These are phyloP conservation scores for Diadema setosum DNA, from an alignment of 35 echinoderm and acorn worm species.

Conservation along the genomic window DNA sequence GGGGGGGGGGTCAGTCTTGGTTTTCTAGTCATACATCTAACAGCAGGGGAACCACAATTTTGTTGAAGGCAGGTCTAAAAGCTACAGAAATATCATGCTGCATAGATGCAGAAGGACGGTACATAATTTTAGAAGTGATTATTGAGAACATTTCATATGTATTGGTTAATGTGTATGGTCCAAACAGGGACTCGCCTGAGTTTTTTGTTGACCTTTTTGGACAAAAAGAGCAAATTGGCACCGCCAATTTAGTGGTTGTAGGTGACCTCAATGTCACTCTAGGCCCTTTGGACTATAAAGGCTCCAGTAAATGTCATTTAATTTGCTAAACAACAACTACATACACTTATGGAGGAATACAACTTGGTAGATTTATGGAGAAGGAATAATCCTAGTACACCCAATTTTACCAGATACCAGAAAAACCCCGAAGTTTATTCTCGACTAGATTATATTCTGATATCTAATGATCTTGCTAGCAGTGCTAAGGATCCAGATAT, in stretches of 20 bases:
- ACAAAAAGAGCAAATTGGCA: not conserved
- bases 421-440: no score
- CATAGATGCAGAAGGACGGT: not conserved
- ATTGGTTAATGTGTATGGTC: not conserved
- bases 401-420: no score
- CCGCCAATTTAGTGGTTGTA: not conserved
- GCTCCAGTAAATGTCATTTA: not conserved
- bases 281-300: not conserved
- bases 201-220: conserved; percentile 4
- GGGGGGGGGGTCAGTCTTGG: not conserved
- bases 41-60: not conserved
- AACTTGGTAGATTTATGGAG: no score
- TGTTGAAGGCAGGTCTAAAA: not conserved
- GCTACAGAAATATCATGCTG: not conserved
- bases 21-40: not conserved
- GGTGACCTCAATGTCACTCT: not conserved
- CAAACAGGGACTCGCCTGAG: not conserved
- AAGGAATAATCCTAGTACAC: no score
- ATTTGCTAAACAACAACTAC: not conserved
- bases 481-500: no score
- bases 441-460: no score
- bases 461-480: no score
- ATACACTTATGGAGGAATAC: not conserved
- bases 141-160: not conserved
- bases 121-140: not conserved